Evolutionary conservation across 1,140 invertebrate genomes (phyloP).

Genomic region (Ceratina calcarata): DNA sequence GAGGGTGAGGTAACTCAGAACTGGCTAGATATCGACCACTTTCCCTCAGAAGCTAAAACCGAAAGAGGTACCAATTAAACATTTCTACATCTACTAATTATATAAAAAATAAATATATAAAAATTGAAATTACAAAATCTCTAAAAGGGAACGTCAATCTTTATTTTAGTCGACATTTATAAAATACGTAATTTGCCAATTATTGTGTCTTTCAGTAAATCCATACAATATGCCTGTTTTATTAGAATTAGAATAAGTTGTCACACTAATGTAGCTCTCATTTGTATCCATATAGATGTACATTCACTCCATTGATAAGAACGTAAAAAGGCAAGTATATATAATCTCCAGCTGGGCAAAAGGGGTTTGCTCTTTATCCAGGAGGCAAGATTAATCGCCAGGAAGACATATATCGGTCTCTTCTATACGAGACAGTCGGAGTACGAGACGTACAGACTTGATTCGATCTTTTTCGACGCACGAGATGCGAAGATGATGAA

Average conservation of each 20-base stretch:
- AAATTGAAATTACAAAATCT: background rate
- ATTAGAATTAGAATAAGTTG: no score
- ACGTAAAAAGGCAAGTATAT: no score
- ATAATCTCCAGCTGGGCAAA: background rate
- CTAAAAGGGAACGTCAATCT: no score
- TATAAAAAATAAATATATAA: background rate
- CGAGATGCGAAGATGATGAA: slow-evolving; percentile 34
- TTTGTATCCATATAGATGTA: no score
- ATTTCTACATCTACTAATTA: background rate
- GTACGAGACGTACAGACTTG: slow-evolving; percentile 46
- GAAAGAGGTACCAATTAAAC: slow-evolving; percentile 34
- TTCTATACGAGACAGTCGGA: background rate
- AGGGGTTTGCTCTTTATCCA: no score
- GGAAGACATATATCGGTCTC: background rate
- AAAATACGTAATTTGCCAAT: no score
- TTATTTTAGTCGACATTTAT: no score
- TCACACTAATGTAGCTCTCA: no score
- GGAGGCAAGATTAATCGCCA: slow-evolving; percentile 14
- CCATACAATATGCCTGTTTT: no score
- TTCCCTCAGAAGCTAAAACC: slow-evolving; percentile 57
- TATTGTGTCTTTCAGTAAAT: no score
- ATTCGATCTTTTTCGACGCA: slow-evolving; percentile 37
- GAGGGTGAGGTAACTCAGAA: slow-evolving; percentile 67
- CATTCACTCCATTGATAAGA: no score
- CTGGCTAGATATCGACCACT: slow-evolving; percentile 66